A percentile compares a stretch with the other conserved stretches of the same genome.
These are phyloP conservation scores for Cephus runcator DNA, from an alignment of 2,888 invertebrate species.

Conservation along the genomic window DNA sequence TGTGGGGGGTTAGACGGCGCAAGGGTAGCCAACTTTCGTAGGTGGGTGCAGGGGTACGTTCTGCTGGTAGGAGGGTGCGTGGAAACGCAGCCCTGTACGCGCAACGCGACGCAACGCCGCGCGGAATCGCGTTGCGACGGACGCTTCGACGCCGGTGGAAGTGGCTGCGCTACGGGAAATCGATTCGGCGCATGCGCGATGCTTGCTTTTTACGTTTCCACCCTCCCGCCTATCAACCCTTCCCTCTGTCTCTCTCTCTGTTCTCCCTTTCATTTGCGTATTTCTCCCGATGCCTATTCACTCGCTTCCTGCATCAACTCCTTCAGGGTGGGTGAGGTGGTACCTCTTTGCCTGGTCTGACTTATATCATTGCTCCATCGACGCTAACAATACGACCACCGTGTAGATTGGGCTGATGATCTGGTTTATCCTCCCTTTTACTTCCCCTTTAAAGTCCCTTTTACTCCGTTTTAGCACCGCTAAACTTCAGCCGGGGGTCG, in stretches of 20 bases:
- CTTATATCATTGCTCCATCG: background rate
- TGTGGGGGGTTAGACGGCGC: background rate
- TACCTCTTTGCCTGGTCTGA: background rate
- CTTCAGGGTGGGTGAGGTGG: background rate
- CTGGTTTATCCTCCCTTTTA: background rate
- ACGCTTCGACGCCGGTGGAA: background rate
- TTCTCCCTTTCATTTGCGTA: background rate
- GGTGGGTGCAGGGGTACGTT: background rate
- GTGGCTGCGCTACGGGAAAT: background rate
- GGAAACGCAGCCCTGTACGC: background rate
- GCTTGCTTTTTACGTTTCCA: background rate
- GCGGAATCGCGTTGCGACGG: background rate
- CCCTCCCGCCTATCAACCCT: background rate
- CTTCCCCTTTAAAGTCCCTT: too few species aligned
- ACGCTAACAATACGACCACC: background rate
- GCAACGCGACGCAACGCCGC: background rate
- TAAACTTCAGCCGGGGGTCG: background rate
- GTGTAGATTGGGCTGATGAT: background rate
- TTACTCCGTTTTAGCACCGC: background rate
- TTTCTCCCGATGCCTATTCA: background rate
- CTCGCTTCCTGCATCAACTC: background rate
- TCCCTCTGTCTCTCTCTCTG: background rate
- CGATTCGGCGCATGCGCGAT: slow-evolving; percentile 6
- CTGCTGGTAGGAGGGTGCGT: background rate
- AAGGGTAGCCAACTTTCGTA: background rate